A percentile compares a stretch with the other conserved stretches of the same genome.
These are phyloP conservation scores for Dynastes grantii DNA, from an alignment of 2,888 invertebrate species.

Conservation along the genomic window DNA sequence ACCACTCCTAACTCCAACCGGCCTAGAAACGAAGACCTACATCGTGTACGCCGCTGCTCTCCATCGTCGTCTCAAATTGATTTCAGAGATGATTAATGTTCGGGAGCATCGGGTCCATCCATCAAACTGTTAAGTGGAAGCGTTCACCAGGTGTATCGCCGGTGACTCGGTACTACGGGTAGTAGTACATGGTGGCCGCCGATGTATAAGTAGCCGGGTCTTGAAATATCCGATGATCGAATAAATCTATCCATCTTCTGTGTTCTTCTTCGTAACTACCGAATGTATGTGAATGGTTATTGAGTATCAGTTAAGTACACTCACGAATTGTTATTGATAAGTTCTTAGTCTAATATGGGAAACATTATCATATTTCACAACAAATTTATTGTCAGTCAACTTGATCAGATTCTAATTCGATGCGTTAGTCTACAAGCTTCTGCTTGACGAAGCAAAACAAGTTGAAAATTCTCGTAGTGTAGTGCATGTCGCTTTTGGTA, in stretches of 20 bases:
- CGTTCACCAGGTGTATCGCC: slow-evolving; percentile 61
- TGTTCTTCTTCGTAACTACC: slow-evolving; percentile 61
- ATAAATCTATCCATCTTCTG: slow-evolving; percentile 44
- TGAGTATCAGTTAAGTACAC: too few species aligned
- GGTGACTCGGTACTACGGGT: slow-evolving; percentile 49
- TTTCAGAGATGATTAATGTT: slow-evolving; percentile 68
- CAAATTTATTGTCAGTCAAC: too few species aligned
- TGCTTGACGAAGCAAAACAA: too few species aligned
- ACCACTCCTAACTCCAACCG: slow-evolving; percentile 27
- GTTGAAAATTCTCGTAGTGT: too few species aligned
- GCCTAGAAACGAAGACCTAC: slow-evolving; percentile 1
- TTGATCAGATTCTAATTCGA: too few species aligned
- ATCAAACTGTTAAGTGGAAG: slow-evolving; percentile 66
- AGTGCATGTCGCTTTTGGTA: too few species aligned
- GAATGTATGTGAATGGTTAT: slow-evolving; percentile 56
- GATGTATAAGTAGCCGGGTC: slow-evolving; percentile 30
- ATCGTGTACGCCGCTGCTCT: neutral
- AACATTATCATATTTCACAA: too few species aligned
- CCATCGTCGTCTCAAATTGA: slow-evolving; percentile 64
- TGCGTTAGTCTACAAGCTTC: too few species aligned
- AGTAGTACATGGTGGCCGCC: slow-evolving; percentile 20
- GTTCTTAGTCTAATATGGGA: too few species aligned
- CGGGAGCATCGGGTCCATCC: slow-evolving; percentile 63
- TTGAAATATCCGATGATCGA: slow-evolving; percentile 41
- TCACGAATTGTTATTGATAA: too few species aligned